Evolutionary conservation across 2,797 vertebrate genomes (phyloP), one percentile per base, ranked within the genome.

Genomic region (Stomatorhinus walkeri): DNA sequence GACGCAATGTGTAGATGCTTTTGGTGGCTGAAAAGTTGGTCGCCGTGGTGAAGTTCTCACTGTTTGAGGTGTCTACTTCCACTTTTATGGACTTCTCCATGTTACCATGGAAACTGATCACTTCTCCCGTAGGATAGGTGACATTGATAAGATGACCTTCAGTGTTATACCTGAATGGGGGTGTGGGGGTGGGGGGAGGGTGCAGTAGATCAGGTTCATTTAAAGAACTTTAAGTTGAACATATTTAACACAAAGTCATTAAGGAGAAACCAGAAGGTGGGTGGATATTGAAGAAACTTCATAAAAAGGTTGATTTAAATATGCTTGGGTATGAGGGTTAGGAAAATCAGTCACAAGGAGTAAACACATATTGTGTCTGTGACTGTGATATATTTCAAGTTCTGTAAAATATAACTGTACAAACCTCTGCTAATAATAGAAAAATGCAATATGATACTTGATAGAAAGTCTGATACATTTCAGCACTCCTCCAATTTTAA

Each of bases 21-120:
- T 97, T 97, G 43, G 97, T 96, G 91, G 97, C 97, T 59, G 98
- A 98, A 93, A 98, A 94, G 93, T 99, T 99, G 89, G 98, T 98
- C 91, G 96, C 96, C 85, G 97, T 97, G 94, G 98, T 92, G 84
- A 98, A 97, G 91, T 97, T 98, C 94, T 99, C 97, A 0, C 92
- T 96, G 93, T 96, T 98, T 19, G 98, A 98, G 40, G 96, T 96
- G 89, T 98, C 97, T 2, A 98, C 95, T 90, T 98, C 96, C 46
- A 99, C 98, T 90, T 95, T 95, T 0, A 96, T 96, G 92, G 97
- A 96, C 91, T 97, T 98, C 94, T 98, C 98, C 87, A 96, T 94
- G 90, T 98, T 97, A 3, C 97, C 97, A 51, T 97, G 97, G 94
- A 97, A 98, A 93, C 96, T 98, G 90, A 96, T 98, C 91, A 99